Conservation (phyloP, 2,797 vertebrate species). For the Cyprinodon diabolis region DNA sequence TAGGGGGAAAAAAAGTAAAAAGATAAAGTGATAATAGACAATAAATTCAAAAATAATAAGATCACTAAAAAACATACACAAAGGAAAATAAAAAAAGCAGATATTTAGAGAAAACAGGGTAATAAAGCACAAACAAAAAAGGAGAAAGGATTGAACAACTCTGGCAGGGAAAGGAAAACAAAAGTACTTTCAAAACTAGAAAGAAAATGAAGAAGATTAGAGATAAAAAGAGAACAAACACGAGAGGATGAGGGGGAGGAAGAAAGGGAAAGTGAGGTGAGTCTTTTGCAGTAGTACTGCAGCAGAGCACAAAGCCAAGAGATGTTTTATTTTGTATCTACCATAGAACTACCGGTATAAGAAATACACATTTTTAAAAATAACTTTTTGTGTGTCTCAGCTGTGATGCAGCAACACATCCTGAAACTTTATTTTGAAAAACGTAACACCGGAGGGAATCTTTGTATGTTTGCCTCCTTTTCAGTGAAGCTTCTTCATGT, state of each 20-base stretch:
- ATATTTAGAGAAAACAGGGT: neutral
- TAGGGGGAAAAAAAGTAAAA: neutral
- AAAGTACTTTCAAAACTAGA: neutral
- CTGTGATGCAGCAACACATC: slow-evolving; percentile 23
- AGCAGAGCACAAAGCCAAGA: slow-evolving; percentile 32
- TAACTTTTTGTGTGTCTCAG: slow-evolving; percentile 24
- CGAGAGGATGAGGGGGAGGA: slow-evolving; percentile 12
- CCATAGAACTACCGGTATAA: neutral
- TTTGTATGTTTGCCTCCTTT: neutral
- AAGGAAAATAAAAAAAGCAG: slow-evolving; percentile 4
- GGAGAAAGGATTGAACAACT: slow-evolving; percentile 1
- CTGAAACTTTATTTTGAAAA: slow-evolving; percentile 10
- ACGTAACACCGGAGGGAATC: slow-evolving; percentile 12
- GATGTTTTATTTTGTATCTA: slow-evolving; percentile 35
- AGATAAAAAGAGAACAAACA: slow-evolving; percentile 13
- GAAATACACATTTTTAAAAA: slow-evolving; percentile 25
- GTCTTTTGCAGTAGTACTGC: slow-evolving; percentile 31
- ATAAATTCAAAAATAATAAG: slow-evolving; percentile 18
- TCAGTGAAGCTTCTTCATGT: slow-evolving; percentile 7
- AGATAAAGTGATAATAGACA: slow-evolving; percentile 2
- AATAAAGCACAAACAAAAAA: neutral
- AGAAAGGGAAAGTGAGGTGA: slow-evolving; percentile 8
- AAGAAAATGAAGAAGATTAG: slow-evolving; percentile 8
- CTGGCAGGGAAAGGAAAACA: slow-evolving; percentile 2
- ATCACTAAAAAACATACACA: slow-evolving; percentile 1